Percentiles rank a stretch among this genome's conserved stretches.
Conservation (phyloP, 2,113 vertebrate genomes). For the Tauraco erythrolophus region DNA sequence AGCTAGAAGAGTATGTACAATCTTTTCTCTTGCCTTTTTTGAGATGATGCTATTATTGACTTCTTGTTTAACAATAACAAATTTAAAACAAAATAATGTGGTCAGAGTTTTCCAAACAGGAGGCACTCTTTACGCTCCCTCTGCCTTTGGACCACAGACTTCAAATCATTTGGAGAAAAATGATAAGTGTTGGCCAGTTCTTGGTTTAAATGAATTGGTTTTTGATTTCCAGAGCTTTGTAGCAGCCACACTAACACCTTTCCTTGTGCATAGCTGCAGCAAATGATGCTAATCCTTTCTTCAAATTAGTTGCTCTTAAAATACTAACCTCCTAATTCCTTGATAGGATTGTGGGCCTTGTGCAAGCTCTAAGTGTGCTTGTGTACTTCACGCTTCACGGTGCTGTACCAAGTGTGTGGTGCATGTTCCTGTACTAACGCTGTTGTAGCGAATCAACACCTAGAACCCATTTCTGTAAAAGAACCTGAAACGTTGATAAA, state of each 20-base stretch:
- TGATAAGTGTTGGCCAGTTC: conserved; percentile 20
- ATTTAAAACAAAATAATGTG: not conserved
- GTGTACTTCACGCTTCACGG: not conserved
- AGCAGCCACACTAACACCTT: conserved; percentile 37
- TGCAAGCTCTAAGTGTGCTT: not conserved
- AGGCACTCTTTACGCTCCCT: not conserved
- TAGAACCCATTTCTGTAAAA: not conserved
- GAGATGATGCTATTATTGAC: conserved; percentile 24
- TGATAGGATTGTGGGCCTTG: conserved; percentile 23
- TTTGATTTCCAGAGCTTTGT: conserved; percentile 53
- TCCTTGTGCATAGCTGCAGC: not conserved
- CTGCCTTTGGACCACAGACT: conserved; percentile 7
- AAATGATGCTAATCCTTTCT: conserved; percentile 27
- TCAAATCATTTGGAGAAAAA: conserved; percentile 7
- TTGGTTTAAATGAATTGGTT: conserved; percentile 79
- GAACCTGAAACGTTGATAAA: not conserved
- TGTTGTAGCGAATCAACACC: not conserved
- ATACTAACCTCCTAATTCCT: conserved; percentile 59
- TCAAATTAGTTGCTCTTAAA: conserved; percentile 27
- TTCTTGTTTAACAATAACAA: conserved; percentile 10
- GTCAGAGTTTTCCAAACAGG: not conserved
- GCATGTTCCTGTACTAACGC: not conserved
- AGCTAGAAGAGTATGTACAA: not conserved
- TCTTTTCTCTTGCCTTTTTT: conserved; percentile 25
- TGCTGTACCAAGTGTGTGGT: not conserved